phyloP scores from a whole-genome alignment of 2,113 vertebrate genomes.

The Mustela lutreola region DNA sequence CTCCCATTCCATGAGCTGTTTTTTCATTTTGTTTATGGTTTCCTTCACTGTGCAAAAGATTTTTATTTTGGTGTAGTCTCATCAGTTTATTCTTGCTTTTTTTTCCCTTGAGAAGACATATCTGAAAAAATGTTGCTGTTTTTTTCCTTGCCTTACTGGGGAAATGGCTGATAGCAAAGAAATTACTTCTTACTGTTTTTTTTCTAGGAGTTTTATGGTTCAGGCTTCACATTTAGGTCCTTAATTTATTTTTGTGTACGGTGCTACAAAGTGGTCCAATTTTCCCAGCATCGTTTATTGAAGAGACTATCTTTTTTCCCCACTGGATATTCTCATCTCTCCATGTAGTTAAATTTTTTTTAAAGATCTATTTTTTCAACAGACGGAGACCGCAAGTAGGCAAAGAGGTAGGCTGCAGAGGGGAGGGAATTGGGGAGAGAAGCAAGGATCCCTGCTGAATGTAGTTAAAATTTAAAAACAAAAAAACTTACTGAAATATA shows the following conservation, averaged over 20 bases:
- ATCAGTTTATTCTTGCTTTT: neutral
- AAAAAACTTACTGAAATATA: constrained; percentile 52
- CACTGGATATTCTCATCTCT: neutral
- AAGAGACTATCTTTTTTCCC: neutral
- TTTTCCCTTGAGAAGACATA: neutral
- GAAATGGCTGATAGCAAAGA: neutral
- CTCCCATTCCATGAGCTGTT: neutral
- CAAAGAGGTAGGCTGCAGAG: too few species aligned
- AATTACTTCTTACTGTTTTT: neutral
- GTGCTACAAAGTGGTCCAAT: neutral
- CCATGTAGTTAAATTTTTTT: neutral
- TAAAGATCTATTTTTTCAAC: too few species aligned
- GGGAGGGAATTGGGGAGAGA: too few species aligned
- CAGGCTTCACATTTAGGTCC: neutral
- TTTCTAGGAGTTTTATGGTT: neutral
- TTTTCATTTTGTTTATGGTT: neutral
- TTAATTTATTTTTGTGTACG: neutral
- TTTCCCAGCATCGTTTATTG: neutral
- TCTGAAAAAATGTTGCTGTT: neutral
- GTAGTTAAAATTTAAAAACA: constrained; percentile 51
- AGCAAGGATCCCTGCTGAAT: too few species aligned
- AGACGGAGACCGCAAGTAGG: too few species aligned
- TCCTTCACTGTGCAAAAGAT: neutral
- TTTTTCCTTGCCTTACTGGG: neutral
- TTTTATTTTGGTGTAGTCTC: neutral